Evolutionary conservation across 1,140 invertebrate species (phyloP).

Genomic region (Leptopilina clavipes): DNA sequence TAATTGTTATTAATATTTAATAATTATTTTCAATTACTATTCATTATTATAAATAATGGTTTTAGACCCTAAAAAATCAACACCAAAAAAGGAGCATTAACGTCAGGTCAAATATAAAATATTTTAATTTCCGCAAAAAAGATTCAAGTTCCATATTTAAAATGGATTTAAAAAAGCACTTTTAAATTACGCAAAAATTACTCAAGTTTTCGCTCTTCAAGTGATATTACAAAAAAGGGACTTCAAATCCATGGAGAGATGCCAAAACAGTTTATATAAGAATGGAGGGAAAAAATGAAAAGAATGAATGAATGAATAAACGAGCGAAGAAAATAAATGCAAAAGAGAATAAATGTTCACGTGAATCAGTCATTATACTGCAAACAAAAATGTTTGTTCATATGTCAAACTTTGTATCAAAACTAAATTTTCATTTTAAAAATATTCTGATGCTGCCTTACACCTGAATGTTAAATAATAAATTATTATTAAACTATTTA

Average conservation of each 20-base stretch:
- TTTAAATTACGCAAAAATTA: not conserved
- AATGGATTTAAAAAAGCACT: not conserved
- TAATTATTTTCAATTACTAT: not conserved
- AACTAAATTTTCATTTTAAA: slow-evolving; percentile 52
- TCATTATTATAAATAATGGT: too few relatives aligned
- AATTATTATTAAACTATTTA: not conserved
- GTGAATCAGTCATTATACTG: slow-evolving; percentile 52
- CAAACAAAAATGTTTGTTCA: slow-evolving; percentile 59
- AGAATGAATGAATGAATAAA: slow-evolving; percentile 34
- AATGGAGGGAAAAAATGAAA: slow-evolving; percentile 43
- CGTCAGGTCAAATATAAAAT: not conserved
- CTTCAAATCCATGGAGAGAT: slow-evolving; percentile 1
- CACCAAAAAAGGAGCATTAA: not conserved
- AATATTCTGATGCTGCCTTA: slow-evolving; percentile 10
- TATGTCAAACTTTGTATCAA: slow-evolving; percentile 42
- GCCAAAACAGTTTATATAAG: slow-evolving; percentile 30
- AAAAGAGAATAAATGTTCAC: slow-evolving; percentile 66
- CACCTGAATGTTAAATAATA: slow-evolving; percentile 14
- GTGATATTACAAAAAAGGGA: not conserved
- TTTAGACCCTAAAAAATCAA: not conserved
- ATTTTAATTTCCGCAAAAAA: not conserved
- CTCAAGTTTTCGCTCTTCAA: slow-evolving; percentile 16
- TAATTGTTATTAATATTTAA: too few relatives aligned
- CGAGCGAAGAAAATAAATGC: slow-evolving; percentile 37
- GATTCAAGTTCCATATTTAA: not conserved